Conservation (phyloP, 2,113 vertebrate genomes). For the Tenrec ecaudatus region DNA sequence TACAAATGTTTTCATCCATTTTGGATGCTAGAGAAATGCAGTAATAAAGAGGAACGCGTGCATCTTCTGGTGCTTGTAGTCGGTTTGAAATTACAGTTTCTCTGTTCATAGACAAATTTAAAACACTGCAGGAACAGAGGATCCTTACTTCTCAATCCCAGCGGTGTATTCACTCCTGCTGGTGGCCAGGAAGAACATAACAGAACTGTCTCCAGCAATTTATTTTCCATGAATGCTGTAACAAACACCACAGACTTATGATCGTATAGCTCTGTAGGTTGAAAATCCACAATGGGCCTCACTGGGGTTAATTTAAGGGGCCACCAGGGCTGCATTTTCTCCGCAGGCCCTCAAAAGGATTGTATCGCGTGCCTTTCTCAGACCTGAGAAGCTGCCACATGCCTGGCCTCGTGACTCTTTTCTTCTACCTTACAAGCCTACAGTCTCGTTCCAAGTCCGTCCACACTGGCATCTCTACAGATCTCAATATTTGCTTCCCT, state of each 20-base stretch:
- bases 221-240: not conserved
- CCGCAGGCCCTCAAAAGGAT: not conserved
- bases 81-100: not conserved
- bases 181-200: not conserved
- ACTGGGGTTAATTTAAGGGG: not conserved
- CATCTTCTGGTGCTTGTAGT: not conserved
- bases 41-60: not conserved
- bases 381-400: too few relatives aligned
- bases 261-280: not conserved
- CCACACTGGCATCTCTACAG: not conserved
- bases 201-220: not conserved
- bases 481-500: not conserved
- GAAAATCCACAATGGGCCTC: not conserved
- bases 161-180: not conserved
- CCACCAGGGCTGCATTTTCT: not conserved
- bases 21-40: not conserved
- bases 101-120: not conserved
- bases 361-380: not conserved
- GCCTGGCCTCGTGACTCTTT: not conserved
- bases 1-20: not conserved
- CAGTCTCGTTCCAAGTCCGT: rapidly evolving
- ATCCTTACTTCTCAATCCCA: not conserved
- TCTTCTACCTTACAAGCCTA: not conserved
- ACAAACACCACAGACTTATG: not conserved
- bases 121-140: not conserved